phyloP scores from a whole-genome alignment of 2,888 invertebrate genomes.

The Troides helena region DNA sequence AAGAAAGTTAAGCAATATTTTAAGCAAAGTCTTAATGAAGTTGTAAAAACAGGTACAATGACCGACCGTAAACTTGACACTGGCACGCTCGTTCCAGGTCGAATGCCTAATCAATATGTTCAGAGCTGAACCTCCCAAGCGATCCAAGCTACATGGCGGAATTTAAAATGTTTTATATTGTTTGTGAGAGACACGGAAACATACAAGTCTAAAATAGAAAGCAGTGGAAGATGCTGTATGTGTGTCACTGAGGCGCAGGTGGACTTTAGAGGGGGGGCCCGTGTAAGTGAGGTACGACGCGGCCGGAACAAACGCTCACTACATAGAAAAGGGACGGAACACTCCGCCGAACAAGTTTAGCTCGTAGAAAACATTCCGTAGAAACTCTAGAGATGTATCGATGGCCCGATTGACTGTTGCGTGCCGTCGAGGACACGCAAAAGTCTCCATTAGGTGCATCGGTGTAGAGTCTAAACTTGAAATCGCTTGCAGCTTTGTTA shows the following conservation, averaged over 20 bases:
- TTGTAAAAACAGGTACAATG: constrained; percentile 39
- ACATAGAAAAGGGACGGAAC: constrained; percentile 63
- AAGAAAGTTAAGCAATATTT: too few species aligned
- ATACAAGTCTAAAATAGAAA: constrained; percentile 77
- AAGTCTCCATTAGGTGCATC: constrained; percentile 17
- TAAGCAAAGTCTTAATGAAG: too few species aligned
- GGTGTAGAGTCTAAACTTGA: constrained; percentile 5
- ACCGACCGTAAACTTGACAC: constrained; percentile 55
- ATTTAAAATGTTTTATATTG: constrained; percentile 1
- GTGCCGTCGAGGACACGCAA: constrained; percentile 44
- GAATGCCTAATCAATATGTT: constrained; percentile 32
- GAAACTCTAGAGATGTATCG: constrained; percentile 64
- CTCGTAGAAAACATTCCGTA: constrained; percentile 59
- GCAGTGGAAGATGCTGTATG: constrained; percentile 73
- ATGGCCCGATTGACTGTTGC: constrained; percentile 54
- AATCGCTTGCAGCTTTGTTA: background rate
- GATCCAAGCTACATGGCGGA: constrained; percentile 4
- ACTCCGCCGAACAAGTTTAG: constrained; percentile 60
- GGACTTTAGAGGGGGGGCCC: constrained; percentile 53
- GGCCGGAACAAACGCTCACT: constrained; percentile 51
- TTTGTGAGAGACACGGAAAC: constrained; percentile 44
- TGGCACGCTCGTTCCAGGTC: constrained; percentile 17
- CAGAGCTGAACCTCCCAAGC: constrained; percentile 24
- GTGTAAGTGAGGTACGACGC: constrained; percentile 54
- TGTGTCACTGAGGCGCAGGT: constrained; percentile 66